Conservation (phyloP, 2,797 vertebrate species). For the Linurgus olivaceus region DNA sequence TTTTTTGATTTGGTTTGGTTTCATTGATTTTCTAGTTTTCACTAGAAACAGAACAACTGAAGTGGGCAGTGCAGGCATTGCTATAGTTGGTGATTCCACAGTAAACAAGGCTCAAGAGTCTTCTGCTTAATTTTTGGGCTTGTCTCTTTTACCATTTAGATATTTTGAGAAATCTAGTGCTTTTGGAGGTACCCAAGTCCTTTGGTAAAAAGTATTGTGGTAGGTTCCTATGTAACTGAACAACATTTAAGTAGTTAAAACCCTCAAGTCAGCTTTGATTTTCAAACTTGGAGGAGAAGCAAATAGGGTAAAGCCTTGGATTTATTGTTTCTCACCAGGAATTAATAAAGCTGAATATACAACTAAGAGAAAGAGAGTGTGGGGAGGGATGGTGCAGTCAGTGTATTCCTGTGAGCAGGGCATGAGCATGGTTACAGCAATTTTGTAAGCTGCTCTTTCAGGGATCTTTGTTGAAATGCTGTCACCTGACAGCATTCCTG, state of each 20-base stretch:
- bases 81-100: neutral
- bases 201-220: neutral
- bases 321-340: neutral
- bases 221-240: neutral
- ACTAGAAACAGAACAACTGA: neutral
- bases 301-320: neutral
- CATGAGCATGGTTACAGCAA: neutral
- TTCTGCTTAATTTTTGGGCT: neutral
- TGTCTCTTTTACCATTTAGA: neutral
- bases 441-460: neutral
- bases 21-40: neutral
- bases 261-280: neutral
- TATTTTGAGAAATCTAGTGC: neutral
- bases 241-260: neutral
- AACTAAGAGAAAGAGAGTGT: neutral
- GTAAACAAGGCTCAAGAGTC: neutral
- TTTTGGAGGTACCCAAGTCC: neutral
- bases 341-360: neutral
- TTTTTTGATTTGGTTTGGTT: neutral
- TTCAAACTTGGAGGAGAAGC: neutral
- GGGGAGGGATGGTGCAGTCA: neutral
- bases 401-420: neutral
- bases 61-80: neutral
- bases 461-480: neutral
- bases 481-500: neutral